A percentile compares a stretch with the other conserved stretches of the same genome.
phyloP scores from a whole-genome alignment of 2,113 vertebrate genomes.

The Gallinago jamesoni region DNA sequence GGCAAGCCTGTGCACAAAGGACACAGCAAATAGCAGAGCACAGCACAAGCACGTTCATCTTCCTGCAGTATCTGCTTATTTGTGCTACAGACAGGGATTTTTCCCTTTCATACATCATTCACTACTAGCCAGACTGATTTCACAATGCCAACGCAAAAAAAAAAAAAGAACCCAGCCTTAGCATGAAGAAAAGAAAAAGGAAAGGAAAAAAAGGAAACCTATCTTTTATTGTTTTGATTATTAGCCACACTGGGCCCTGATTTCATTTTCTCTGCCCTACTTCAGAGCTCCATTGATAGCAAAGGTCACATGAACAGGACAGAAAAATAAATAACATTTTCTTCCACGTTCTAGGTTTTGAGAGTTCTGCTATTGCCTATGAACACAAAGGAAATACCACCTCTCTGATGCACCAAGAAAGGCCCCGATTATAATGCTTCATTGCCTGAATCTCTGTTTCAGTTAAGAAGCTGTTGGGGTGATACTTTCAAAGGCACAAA shows the following conservation, averaged over 20 bases:
- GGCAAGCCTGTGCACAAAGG: not conserved
- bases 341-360: not conserved
- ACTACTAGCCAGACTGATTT: not conserved
- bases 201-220: too few relatives aligned
- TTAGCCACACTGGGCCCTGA: not conserved
- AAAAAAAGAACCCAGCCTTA: not conserved
- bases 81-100: not conserved
- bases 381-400: not conserved
- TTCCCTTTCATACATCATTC: not conserved
- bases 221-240: not conserved
- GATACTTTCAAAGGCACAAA: not conserved
- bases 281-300: not conserved
- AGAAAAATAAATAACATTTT: not conserved
- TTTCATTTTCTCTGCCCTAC: not conserved
- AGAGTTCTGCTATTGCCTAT: not conserved
- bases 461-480: not conserved
- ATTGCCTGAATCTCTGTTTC: not conserved
- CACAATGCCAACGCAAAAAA: not conserved
- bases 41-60: not conserved
- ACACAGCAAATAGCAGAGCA: not conserved
- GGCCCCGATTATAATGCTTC: not conserved
- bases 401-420: not conserved
- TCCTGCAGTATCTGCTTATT: not conserved
- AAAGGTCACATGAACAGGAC: not conserved
- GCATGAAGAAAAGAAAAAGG: not conserved